phyloP scores from a whole-genome alignment of 2,888 invertebrate genomes.

The Nipponacmea schrenckii region DNA sequence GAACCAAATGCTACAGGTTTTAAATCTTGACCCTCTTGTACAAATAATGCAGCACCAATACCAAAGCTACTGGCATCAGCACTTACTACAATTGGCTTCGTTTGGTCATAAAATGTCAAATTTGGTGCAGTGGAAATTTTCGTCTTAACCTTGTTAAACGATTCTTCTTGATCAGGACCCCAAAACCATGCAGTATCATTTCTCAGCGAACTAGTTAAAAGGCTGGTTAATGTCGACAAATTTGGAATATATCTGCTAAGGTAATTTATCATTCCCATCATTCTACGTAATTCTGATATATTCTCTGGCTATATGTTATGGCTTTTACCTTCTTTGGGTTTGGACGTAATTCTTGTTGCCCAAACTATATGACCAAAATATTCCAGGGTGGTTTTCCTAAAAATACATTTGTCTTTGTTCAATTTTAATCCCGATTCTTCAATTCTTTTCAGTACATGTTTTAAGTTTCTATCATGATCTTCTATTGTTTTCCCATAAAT shows the following conservation, averaged over 20 bases:
- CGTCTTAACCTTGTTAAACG: conserved; percentile 33
- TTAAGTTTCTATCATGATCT: conserved; percentile 32
- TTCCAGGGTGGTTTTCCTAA: conserved; percentile 23
- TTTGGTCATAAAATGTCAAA: conserved; percentile 34
- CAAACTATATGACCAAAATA: conserved; percentile 34
- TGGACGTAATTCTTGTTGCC: conserved; percentile 29
- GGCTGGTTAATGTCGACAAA: conserved; percentile 28
- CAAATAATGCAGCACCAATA: conserved; percentile 33
- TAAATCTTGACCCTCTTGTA: conserved; percentile 21
- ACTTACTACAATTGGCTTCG: conserved; percentile 37
- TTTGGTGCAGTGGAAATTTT: conserved; percentile 28
- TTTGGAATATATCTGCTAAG: conserved; percentile 32
- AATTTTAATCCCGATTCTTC: no score
- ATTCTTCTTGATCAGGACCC: conserved; percentile 28
- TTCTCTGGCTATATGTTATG: conserved; percentile 28
- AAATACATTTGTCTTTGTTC: no score
- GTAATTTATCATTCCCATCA: conserved; percentile 43
- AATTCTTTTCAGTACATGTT: no score
- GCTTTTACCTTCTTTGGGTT: conserved; percentile 29
- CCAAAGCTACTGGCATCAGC: no score
- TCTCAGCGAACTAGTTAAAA: conserved; percentile 26
- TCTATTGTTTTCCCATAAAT: conserved; percentile 20
- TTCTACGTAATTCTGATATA: conserved; percentile 29
- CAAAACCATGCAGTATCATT: conserved; percentile 27
- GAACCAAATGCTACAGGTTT: conserved; percentile 38